phyloP scores from a whole-genome alignment of 1,140 invertebrate genomes.

The Macrotrachela quadricornifera region DNA sequence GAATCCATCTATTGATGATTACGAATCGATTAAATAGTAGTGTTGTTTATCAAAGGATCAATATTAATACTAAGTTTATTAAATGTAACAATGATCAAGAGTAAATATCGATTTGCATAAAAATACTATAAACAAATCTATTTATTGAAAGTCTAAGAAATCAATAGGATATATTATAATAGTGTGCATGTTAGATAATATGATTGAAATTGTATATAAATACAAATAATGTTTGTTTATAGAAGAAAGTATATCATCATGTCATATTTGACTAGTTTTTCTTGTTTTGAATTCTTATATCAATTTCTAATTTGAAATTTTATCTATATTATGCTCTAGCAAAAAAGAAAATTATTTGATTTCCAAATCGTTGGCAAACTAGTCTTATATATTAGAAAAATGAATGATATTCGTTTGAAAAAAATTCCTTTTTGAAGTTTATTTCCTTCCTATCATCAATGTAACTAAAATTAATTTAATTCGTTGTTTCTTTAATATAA shows the following conservation, averaged over 20 bases:
- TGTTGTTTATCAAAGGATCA: slow-evolving; percentile 53
- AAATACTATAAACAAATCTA: not conserved
- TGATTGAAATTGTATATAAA: slow-evolving; percentile 37
- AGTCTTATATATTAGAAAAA: no score
- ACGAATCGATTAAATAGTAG: not conserved
- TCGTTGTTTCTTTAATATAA: no score
- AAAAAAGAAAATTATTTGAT: slow-evolving; percentile 52
- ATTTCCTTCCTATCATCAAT: no score
- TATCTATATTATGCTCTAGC: slow-evolving; percentile 38
- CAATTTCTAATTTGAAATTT: no score
- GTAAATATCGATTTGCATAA: slow-evolving; percentile 4
- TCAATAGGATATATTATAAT: slow-evolving; percentile 75
- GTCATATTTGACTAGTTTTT: no score
- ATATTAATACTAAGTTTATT: slow-evolving; percentile 63
- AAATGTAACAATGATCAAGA: slow-evolving; percentile 63
- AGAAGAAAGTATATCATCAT: no score
- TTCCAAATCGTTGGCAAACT: slow-evolving; percentile 92
- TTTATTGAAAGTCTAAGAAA: slow-evolving; percentile 58
- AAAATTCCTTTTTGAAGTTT: no score
- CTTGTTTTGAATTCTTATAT: no score
- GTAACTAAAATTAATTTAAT: no score
- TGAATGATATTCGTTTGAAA: no score
- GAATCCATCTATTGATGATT: slow-evolving; percentile 46
- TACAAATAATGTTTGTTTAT: slow-evolving; percentile 39
- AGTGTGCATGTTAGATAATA: slow-evolving; percentile 72